Conservation (phyloP, 2,888 invertebrate species). For the Cyrtodaria siliqua region DNA sequence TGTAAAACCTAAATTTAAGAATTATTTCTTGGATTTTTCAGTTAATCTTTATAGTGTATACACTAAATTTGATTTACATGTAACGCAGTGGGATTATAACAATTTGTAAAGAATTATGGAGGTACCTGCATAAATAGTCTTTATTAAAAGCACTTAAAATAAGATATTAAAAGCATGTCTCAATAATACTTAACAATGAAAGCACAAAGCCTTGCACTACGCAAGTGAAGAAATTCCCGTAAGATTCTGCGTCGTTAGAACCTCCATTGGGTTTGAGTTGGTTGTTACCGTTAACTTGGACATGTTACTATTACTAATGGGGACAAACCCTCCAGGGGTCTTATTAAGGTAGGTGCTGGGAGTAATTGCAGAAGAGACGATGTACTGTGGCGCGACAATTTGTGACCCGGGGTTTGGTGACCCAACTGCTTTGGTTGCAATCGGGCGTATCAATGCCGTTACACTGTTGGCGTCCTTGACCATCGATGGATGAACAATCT, state of each 20-base stretch:
- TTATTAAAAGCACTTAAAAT: slow-evolving; percentile 53
- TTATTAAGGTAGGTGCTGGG: slow-evolving; percentile 27
- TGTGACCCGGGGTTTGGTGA: slow-evolving; percentile 47
- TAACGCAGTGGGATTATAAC: too few species aligned
- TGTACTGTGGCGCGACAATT: slow-evolving; percentile 49
- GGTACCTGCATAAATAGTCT: slow-evolving; percentile 15
- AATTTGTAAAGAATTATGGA: too few species aligned
- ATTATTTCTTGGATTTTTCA: too few species aligned
- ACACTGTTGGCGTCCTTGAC: slow-evolving; percentile 1
- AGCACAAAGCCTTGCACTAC: slow-evolving; percentile 25
- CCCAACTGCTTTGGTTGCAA: slow-evolving; percentile 49
- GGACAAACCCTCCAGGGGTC: slow-evolving; percentile 56
- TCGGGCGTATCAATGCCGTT: slow-evolving; percentile 42
- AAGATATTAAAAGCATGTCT: slow-evolving; percentile 30
- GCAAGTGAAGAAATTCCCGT: slow-evolving; percentile 8
- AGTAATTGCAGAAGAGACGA: slow-evolving; percentile 22
- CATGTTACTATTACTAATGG: slow-evolving; percentile 30
- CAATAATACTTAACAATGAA: slow-evolving; percentile 49
- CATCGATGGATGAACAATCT: slow-evolving; percentile 35
- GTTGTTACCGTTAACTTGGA: slow-evolving; percentile 27
- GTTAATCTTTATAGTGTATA: too few species aligned
- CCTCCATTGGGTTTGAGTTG: slow-evolving; percentile 6
- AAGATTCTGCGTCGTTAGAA: background rate
- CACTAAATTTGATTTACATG: too few species aligned
- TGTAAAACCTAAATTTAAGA: too few species aligned